Percentiles rank a stretch among this genome's conserved stretches.
phyloP scores from a whole-genome alignment of 2,797 vertebrate genomes.

The Sebastes hubbsi region DNA sequence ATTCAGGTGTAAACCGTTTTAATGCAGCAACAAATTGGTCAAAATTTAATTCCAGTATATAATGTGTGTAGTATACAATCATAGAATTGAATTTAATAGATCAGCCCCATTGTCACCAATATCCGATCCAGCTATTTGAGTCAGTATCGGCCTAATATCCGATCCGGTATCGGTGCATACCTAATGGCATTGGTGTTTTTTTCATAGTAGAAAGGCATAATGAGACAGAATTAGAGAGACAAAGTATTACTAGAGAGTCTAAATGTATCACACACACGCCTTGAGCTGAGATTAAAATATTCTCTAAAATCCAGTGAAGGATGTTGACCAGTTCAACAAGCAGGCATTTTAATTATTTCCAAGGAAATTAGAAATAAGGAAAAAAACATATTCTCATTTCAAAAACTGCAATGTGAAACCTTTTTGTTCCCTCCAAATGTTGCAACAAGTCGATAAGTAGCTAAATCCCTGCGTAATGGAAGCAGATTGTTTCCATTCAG shows the following conservation, averaged over 20 bases:
- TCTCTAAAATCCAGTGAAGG: neutral
- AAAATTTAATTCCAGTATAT: too few species aligned
- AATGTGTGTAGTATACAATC: too few species aligned
- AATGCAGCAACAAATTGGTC: too few species aligned
- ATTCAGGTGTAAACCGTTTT: too few species aligned
- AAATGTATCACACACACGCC: neutral
- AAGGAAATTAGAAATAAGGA: neutral
- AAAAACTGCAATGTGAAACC: slow-evolving; percentile 37
- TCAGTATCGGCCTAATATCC: too few species aligned
- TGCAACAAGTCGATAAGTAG: slow-evolving; percentile 34
- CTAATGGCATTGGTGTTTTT: neutral
- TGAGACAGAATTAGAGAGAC: neutral
- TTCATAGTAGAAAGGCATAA: neutral
- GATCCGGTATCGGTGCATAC: too few species aligned
- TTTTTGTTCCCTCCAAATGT: slow-evolving; percentile 18
- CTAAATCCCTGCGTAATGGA: slow-evolving; percentile 38
- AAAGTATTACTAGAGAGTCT: neutral
- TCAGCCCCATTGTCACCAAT: too few species aligned
- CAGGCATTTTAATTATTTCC: neutral
- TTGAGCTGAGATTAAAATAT: neutral
- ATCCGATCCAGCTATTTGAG: too few species aligned
- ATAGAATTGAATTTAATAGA: too few species aligned
- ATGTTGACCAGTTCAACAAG: neutral
- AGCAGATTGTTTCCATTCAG: slow-evolving; percentile 36
- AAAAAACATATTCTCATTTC: slow-evolving; percentile 5